These are phyloP conservation scores for Eucriotettix oculatus DNA, from an alignment of 2,888 invertebrate genomes.

Conservation along the genomic window DNA sequence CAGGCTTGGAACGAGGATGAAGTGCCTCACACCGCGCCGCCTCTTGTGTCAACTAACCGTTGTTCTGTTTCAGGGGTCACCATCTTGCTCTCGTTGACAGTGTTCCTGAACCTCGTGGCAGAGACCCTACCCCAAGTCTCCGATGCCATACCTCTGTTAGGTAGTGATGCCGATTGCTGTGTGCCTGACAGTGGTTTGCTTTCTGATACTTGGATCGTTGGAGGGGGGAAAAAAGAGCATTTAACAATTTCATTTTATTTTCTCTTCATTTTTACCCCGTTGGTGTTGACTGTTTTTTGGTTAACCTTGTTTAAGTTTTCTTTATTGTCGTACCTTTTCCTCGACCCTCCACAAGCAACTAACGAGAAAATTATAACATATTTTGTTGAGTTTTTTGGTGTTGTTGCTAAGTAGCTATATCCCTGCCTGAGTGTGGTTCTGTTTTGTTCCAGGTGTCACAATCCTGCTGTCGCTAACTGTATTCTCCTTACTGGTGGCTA, in stretches of 20 bases:
- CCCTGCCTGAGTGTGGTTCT: constrained; percentile 10
- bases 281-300: background rate
- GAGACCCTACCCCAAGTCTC: constrained; percentile 78
- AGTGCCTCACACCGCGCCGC: background rate
- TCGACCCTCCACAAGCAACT: background rate
- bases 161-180: constrained; percentile 21
- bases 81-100: constrained; percentile 91
- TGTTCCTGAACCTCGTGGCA: constrained; percentile 93
- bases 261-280: background rate
- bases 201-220: constrained; percentile 19
- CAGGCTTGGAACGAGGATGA: too few relatives aligned
- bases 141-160: constrained; percentile 45
- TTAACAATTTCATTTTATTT: background rate
- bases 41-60: constrained; percentile 5
- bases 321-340: background rate
- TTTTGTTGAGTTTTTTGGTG: constrained; percentile 1
- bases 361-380: background rate
- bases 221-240: constrained; percentile 12
- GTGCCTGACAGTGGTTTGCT: constrained; percentile 13
- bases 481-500: constrained; percentile 97
- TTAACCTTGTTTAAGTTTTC: background rate
- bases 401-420: background rate
- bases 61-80: constrained; percentile 69
- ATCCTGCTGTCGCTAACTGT: constrained; percentile 98
- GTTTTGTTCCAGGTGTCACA: constrained; percentile 70